Conservation (phyloP, 2,888 invertebrate genomes). For the Sclerodermus sp. region DNA sequence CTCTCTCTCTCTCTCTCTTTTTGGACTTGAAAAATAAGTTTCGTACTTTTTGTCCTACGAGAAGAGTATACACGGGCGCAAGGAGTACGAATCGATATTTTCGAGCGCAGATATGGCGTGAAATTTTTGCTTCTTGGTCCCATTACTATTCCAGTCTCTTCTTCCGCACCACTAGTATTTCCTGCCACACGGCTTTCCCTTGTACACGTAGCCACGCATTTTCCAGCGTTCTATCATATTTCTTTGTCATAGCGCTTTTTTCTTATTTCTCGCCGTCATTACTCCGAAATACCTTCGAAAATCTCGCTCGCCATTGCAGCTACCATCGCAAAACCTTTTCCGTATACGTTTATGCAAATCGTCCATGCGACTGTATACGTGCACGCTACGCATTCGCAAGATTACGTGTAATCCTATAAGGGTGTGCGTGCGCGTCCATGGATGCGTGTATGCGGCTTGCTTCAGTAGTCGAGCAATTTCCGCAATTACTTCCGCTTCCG, state of each 20-base stretch:
- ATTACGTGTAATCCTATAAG: neutral
- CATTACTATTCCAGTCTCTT: no score
- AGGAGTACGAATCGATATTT: no score
- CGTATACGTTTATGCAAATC: neutral
- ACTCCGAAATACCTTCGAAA: slow-evolving; percentile 29
- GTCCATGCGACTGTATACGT: neutral
- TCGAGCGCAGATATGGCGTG: no score
- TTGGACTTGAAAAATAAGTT: no score
- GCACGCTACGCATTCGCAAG: neutral
- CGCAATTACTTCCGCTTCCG: slow-evolving; percentile 42
- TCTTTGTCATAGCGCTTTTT: slow-evolving; percentile 1
- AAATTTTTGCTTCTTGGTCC: no score
- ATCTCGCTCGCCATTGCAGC: slow-evolving; percentile 26
- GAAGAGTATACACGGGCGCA: no score
- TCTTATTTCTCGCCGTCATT: slow-evolving; percentile 31
- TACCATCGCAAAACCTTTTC: slow-evolving; percentile 31
- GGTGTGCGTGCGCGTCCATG: neutral
- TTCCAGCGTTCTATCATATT: neutral
- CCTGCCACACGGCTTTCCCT: no score
- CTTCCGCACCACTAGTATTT: no score
- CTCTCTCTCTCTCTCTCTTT: neutral
- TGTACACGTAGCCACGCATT: no score
- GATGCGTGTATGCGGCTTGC: slow-evolving; percentile 2
- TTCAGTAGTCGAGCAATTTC: slow-evolving; percentile 35
- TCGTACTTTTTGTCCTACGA: no score